phyloP scores from a whole-genome alignment of 2,113 vertebrate species.

The Forbesichthys agassizii region DNA sequence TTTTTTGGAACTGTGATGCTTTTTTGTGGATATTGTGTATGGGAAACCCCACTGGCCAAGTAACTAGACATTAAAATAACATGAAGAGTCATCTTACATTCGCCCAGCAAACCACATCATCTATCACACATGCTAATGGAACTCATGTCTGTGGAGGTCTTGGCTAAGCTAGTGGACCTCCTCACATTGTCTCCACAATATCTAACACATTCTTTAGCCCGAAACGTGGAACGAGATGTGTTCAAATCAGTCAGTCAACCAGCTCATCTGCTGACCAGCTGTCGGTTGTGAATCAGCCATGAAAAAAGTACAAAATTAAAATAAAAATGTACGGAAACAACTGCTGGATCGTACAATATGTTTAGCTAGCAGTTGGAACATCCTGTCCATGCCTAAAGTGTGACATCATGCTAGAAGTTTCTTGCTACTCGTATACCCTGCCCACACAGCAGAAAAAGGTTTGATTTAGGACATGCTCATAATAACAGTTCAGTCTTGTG shows the following conservation, averaged over 20 bases:
- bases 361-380: constrained; percentile 41
- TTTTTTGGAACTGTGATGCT: too few relatives aligned
- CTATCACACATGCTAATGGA: not conserved
- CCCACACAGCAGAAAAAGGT: constrained; percentile 2
- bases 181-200: constrained; percentile 35
- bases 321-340: constrained; percentile 31
- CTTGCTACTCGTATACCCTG: constrained; percentile 26
- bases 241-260: constrained; percentile 6
- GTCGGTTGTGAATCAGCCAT: constrained; percentile 37
- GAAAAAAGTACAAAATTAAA: constrained; percentile 39
- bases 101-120: not conserved
- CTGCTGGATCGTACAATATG: constrained; percentile 15
- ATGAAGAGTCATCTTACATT: not conserved
- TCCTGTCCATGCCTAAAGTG: constrained; percentile 44
- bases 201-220: constrained; percentile 30
- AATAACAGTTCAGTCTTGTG: constrained; percentile 15
- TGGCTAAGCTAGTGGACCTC: constrained; percentile 11
- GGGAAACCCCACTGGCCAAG: not conserved
- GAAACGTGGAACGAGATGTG: constrained; percentile 21
- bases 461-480: constrained; percentile 29
- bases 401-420: constrained; percentile 17
- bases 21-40: too few relatives aligned
- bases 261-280: constrained; percentile 46
- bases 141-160: constrained; percentile 20
- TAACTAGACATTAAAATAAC: not conserved